Conservation (phyloP, 1,140 invertebrate species). For the Drosophila novamexicana region DNA sequence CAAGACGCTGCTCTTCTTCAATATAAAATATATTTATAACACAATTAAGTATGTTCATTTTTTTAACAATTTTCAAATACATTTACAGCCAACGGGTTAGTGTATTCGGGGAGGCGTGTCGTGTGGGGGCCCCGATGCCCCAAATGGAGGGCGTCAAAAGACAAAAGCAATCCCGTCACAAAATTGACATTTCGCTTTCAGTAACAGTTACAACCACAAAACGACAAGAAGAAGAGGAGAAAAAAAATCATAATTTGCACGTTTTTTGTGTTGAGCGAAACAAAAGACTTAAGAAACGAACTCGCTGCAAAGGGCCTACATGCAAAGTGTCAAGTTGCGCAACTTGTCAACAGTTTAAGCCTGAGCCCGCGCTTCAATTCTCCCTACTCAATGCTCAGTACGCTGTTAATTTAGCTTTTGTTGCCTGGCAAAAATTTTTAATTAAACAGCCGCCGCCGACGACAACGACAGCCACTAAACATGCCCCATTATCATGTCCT, state of each 20-base stretch:
- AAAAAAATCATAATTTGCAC: slow-evolving; percentile 79
- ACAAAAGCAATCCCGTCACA: slow-evolving; percentile 74
- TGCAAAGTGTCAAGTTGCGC: slow-evolving; percentile 82
- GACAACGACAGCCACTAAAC: slow-evolving; percentile 75
- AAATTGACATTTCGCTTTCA: slow-evolving; percentile 81
- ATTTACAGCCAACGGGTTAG: neutral
- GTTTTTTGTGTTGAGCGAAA: slow-evolving; percentile 74
- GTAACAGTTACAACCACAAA: slow-evolving; percentile 38
- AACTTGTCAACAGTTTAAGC: slow-evolving; percentile 62
- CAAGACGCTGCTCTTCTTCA: neutral
- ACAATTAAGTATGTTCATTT: neutral
- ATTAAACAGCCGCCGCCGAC: slow-evolving; percentile 53
- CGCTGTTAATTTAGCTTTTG: slow-evolving; percentile 41
- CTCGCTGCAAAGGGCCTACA: slow-evolving; percentile 72
- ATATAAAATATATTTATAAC: neutral
- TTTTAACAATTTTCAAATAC: neutral
- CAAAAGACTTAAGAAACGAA: slow-evolving; percentile 81
- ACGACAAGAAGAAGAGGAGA: slow-evolving; percentile 3
- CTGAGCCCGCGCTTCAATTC: slow-evolving; percentile 5
- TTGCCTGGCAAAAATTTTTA: slow-evolving; percentile 64
- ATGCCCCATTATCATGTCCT: slow-evolving; percentile 76
- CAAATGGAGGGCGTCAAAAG: slow-evolving; percentile 73
- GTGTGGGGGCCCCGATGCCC: slow-evolving; percentile 42
- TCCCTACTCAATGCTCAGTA: slow-evolving; percentile 13
- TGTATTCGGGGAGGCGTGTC: slow-evolving; percentile 18